A percentile compares a stretch with the other conserved stretches of the same genome.
Conservation (phyloP, 2,113 vertebrate species). For the Prunella himalayana region DNA sequence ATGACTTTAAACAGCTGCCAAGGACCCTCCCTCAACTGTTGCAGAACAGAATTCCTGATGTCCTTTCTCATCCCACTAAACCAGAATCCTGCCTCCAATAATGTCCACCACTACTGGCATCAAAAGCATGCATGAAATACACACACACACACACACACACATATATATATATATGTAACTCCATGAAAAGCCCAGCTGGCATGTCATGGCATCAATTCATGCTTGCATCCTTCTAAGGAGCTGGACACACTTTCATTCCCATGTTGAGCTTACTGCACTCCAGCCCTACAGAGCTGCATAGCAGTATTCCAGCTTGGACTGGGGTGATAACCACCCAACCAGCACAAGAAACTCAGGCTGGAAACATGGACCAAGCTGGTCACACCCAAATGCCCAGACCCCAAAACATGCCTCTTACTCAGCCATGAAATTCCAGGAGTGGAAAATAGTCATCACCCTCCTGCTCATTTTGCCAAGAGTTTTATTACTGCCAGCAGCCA, state of each 20-base stretch:
- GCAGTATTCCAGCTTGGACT: background rate
- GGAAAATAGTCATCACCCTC: background rate
- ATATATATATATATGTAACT: rapidly evolving
- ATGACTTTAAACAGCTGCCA: background rate
- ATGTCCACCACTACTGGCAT: background rate
- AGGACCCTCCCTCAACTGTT: background rate
- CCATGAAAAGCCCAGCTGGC: background rate
- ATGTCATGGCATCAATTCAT: background rate
- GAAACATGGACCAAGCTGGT: background rate
- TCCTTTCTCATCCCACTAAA: background rate
- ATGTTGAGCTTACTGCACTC: rapidly evolving
- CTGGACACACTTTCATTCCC: background rate
- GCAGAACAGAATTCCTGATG: background rate
- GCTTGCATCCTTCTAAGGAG: background rate
- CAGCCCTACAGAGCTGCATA: background rate
- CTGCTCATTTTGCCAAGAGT: background rate
- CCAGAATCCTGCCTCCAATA: background rate
- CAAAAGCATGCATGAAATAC: background rate
- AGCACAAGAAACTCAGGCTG: background rate
- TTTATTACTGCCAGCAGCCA: background rate
- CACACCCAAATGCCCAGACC: background rate
- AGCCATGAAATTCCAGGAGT: background rate
- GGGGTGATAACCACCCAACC: rapidly evolving
- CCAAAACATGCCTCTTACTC: background rate
- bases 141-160: background rate